phyloP scores from a whole-genome alignment of 2,888 invertebrate genomes.

The Ypsolopha scabrella region DNA sequence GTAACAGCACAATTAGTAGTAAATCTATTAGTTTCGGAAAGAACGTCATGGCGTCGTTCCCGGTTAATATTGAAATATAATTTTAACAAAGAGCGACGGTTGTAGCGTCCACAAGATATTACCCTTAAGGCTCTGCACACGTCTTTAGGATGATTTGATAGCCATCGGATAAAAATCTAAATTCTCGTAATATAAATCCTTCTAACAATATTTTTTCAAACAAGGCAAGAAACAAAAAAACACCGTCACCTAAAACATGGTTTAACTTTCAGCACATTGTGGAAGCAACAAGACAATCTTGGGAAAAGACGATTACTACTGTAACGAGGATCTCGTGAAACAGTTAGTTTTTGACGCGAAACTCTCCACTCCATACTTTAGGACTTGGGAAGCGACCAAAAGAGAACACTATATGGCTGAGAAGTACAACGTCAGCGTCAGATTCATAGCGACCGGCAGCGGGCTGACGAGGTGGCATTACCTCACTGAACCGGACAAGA shows the following conservation, averaged over 20 bases:
- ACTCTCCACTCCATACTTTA: conserved; percentile 71
- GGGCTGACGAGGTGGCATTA: conserved; percentile 91
- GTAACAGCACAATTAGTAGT: too few relatives aligned
- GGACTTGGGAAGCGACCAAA: conserved; percentile 60
- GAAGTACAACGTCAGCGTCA: conserved; percentile 78
- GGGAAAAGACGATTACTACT: conserved; percentile 81
- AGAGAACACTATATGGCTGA: conserved; percentile 69
- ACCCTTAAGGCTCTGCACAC: too few relatives aligned
- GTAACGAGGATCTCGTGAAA: conserved; percentile 87
- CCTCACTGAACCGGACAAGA: conserved; percentile 72
- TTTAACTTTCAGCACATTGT: conserved; percentile 70
- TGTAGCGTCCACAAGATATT: too few relatives aligned
- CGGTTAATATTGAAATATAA: too few relatives aligned
- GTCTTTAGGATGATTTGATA: too few relatives aligned
- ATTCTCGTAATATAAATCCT: too few relatives aligned
- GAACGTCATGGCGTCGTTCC: too few relatives aligned
- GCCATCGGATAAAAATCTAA: too few relatives aligned
- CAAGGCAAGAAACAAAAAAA: too few relatives aligned
- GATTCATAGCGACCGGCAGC: conserved; percentile 90
- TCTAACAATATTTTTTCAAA: too few relatives aligned
- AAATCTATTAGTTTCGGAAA: too few relatives aligned
- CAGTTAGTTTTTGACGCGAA: conserved; percentile 90
- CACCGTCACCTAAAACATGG: background rate
- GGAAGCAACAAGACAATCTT: conserved; percentile 67
- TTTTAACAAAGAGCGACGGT: too few relatives aligned